Evolutionary conservation across 1,140 invertebrate species (phyloP), one percentile per base, ranked within the genome.

Genomic region (Monomorium pharaonis): DNA sequence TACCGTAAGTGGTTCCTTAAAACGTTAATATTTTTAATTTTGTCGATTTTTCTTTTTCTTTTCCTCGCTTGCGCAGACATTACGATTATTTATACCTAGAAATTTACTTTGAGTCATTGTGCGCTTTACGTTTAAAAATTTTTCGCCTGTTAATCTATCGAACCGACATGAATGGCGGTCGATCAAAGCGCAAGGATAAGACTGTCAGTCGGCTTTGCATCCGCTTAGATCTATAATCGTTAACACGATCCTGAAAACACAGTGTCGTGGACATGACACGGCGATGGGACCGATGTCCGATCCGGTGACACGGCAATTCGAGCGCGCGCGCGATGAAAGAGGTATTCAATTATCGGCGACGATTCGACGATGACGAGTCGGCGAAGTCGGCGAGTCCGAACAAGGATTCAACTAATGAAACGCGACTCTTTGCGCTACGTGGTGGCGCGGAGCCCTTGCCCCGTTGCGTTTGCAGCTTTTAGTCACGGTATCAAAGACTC

Each of bases 341-440:
- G 74, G 67, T 81, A 85, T 88, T 88, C 81, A 87, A 89, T 80
- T 85, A 75, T 5, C 56, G 74, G 60, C 56, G 85, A 47, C 37
- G 18, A 54, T 10, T n/a, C n/a, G 24, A n/a, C 33, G 42, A 86
- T 86, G 80, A 86, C 80, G 62, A 86, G 63, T 76, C 65, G n/a
- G 51, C 76, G n/a, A 58, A 69, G 63, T 33, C 49, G n/a, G 24
- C 51, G 60, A 18, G 14, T 30, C 27, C 56, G 60, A 81, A 89
- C 70, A 88, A 81, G 62, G 63, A 63, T 56, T 62, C 65, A 33
- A 18, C 74, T 85, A 85, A 86, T 62, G 86, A 86, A 85, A 89
- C 54, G 47, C 86, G 72, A 62, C 37, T 51, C 37, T 24, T 60
- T 62, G 42, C 56, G 54, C 72, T 42, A 58, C 24, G 21, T 58